Base-by-base conservation (phyloP, 2,888 invertebrate species). In the Cheilosia vernalis region DNA sequence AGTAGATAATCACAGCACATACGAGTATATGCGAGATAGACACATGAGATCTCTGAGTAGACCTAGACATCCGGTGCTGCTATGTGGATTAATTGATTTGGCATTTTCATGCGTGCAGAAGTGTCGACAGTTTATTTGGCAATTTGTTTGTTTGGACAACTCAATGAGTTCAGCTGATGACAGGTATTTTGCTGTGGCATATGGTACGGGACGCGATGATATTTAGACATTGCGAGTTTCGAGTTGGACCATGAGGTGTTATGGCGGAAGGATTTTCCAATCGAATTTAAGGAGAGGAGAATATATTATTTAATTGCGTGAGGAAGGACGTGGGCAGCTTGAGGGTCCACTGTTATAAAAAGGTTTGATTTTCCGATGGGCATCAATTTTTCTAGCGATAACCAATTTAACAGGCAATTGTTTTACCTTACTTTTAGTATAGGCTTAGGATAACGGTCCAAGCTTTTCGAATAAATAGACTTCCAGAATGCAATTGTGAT, bases 71-170 rank as follows among this genome's bases (percentile, higher is more conserved):
- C 55, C 67, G 63, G 73, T 40, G n/a, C 17, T 49, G n/a, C n/a
- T 33, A 15, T n/a, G n/a, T n/a, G n/a, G n/a, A n/a, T 70, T 72
- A 66, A 77, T 77, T 79, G 69, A 79, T 74, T 84, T 74, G 69
- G 74, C 69, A 84, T 74, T 84, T 76, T 79, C 69, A 79, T 74
- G 73, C 58, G 73, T 84, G 73, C 58, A 44, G 49, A 70, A 74
- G 79, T 84, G 84, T 74, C 74, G 79, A 74, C 69, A 64, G 84
- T 74, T 73, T 67, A 60, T 56, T 73, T 73, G 67, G 78, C 73
- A 83, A 78, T 63, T 73, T 67, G 73, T 69, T 58, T 74, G 63
- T 51, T 84, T 60, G 47, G 79, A 64, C 79, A 69, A 69, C 53
- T 70, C 64, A 79, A 64, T 74, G 79, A 69, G 79, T 69, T 42